Evolutionary conservation across 2,113 vertebrate species (phyloP), one percentile per base, ranked within the genome.

Genomic region (Condylura cristata): DNA sequence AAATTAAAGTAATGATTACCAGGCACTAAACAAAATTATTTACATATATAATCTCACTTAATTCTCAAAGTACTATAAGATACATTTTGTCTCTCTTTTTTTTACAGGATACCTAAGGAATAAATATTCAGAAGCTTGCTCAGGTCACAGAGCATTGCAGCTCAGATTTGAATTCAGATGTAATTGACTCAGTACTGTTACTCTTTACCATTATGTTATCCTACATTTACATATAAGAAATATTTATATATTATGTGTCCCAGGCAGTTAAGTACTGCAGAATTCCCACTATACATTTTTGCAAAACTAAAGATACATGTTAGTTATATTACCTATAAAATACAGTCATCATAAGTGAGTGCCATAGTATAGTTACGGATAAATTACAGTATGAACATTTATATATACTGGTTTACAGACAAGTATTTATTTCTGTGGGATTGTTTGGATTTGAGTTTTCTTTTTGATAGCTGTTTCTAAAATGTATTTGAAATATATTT

Each of bases 381-480:
- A 56, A 78, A 14, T 81, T 85, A n/a, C 61, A 0, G 28, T 13
- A 39, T 24, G 37, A 58, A 8, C 22, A 18, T 88, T 89, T 48
- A 82, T 48, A 48, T 86, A 17, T 34, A 71, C 0, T 89, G 70
- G 17, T 58, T 95, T 78, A 80, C 53, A 91, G n/a, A 72, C 32
- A 58, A 2, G 61, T 86, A 53, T 70, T 93, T 89, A 26, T 46
- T 63, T 87, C 37, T 89, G 71, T n/a, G 71, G 24, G 24, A 61
- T 37, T 90, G 20, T 70, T 84, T 92, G 34, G 44, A 71, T 93
- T 96, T 96, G 18, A 74, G 39, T 88, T 94, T 94, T 65, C 5
- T 61, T 81, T 86, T 86, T 82, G 30, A 65, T 91, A 37, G 7
- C 72, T 10, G 81, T 96, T 93, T 12, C 39, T 95, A 60, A 86